phyloP scores from a whole-genome alignment of 2,888 invertebrate species.

The Colostygia pectinataria region DNA sequence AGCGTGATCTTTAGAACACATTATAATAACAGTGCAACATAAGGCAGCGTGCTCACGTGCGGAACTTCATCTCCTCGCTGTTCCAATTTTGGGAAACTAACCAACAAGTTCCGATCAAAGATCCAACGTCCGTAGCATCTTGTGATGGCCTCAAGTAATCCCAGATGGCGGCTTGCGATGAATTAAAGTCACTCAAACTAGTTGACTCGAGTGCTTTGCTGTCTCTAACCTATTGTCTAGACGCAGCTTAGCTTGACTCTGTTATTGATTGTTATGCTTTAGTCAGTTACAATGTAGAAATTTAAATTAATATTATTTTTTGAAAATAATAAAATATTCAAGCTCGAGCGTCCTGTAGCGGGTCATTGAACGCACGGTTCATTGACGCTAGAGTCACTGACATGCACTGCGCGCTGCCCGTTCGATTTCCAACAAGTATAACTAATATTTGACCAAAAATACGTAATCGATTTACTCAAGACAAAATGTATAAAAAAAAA shows the following conservation, averaged over 20 bases:
- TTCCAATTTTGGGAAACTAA: constrained; percentile 42
- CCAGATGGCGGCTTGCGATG: constrained; percentile 64
- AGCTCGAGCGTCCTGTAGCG: too few relatives aligned
- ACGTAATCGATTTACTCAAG: too few relatives aligned
- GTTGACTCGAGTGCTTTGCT: constrained; percentile 45
- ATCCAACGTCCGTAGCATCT: constrained; percentile 50
- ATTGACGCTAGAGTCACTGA: too few relatives aligned
- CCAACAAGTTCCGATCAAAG: constrained; percentile 58
- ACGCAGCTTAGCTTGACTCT: constrained; percentile 32
- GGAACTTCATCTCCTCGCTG: constrained; percentile 29
- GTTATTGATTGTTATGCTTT: constrained; percentile 30
- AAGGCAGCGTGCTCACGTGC: constrained; percentile 27
- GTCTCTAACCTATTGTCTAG: constrained; percentile 47
- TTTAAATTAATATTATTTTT: too few relatives aligned
- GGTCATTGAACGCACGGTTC: too few relatives aligned
- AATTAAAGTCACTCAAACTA: constrained; percentile 66
- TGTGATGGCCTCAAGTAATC: constrained; percentile 67
- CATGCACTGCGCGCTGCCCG: too few relatives aligned
- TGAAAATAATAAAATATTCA: too few relatives aligned
- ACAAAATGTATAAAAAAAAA: too few relatives aligned
- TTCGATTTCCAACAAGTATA: too few relatives aligned
- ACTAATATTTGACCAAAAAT: too few relatives aligned
- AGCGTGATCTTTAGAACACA: constrained; percentile 2
- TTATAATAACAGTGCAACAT: constrained; percentile 26
- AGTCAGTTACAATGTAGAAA: not conserved